Base-by-base conservation (phyloP, 92 coral and sea anemone genomes). In the Phenganax stokvisi region DNA sequence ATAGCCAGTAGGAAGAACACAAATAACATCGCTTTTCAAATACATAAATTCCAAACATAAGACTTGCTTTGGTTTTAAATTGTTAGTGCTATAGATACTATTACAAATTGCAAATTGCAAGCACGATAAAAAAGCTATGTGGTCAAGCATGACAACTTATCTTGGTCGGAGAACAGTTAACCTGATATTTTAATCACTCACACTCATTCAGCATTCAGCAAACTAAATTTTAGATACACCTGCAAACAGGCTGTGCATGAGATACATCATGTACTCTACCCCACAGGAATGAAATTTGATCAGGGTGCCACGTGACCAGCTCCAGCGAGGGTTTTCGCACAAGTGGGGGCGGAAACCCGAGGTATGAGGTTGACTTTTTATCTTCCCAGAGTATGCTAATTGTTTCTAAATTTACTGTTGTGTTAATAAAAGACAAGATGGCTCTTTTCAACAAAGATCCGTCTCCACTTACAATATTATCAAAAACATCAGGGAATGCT, bases 1-100 rank as follows among this genome's bases (percentile, higher is more conserved):
- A 66, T 85, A 80, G 47, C 88, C 88, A 57, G 88, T 85, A 57
- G 88, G 88, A 73, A 85, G 62, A 17, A 80, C 81, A 60, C 85
- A 84, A 71, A 85, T 79, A 61, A 80, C 79, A 80, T 85, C 85
- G 31, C 64, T 80, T 56, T 80, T 84, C 12, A 69, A 71, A 80
- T 85, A 73, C 12, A 76, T 3, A 6, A 44, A 25, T 76, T 76
- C 80, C 17, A 75, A 54, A 61, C 80, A 31, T 55, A 44, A 16
- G 9, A 76, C 30, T 55, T 76, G 51, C 66, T 76, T 76, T 54
- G 53, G 67, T 76, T 56, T 57, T 25, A 76, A 57, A 9, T 75
- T 84, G 8, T 63, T 44, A 54, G 66, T 77, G 57, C 83, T 63
- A 70, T 84, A 84, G 44, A 74, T 77, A 76, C 87, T 77, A 56